A percentile compares a stretch with the other conserved stretches of the same genome.
Evolutionary conservation across 2,113 vertebrate genomes (phyloP).

Genomic region (Callipepla californica): DNA sequence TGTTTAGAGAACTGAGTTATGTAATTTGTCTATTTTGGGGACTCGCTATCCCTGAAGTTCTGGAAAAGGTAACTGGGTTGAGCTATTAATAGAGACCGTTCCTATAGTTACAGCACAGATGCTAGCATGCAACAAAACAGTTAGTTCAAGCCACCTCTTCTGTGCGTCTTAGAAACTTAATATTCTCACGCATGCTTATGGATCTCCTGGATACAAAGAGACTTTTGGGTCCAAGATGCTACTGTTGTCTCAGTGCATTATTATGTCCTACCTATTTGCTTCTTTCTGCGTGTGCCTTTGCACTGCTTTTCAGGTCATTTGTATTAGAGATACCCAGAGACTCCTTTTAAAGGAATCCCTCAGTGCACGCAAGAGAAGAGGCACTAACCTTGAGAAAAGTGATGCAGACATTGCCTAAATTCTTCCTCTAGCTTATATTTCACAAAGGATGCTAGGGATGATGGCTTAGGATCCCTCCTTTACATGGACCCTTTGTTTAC

Average conservation of each 20-base stretch:
- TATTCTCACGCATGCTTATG: neutral
- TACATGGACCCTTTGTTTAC: neutral
- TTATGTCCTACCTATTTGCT: neutral
- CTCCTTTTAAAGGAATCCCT: neutral
- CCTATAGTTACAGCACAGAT: conserved; percentile 45
- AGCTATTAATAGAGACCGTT: conserved; percentile 39
- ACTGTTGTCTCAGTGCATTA: neutral
- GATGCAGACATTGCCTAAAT: neutral
- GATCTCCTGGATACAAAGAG: neutral
- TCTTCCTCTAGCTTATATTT: neutral
- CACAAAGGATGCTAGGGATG: neutral
- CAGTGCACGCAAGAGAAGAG: neutral
- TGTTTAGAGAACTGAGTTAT: conserved; percentile 46
- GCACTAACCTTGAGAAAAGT: neutral
- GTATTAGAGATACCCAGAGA: neutral
- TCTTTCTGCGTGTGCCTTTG: neutral
- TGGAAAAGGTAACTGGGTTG: conserved; percentile 64
- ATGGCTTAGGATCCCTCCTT: neutral
- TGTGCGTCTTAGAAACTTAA: neutral
- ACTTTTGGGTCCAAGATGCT: neutral
- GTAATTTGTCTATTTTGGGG: conserved; percentile 55
- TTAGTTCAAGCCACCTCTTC: neutral
- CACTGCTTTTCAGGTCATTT: neutral
- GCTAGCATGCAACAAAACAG: neutral
- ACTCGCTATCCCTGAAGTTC: conserved; percentile 31